phyloP scores from a whole-genome alignment of 2,113 vertebrate species.

The Gracilinanus agilis region DNA sequence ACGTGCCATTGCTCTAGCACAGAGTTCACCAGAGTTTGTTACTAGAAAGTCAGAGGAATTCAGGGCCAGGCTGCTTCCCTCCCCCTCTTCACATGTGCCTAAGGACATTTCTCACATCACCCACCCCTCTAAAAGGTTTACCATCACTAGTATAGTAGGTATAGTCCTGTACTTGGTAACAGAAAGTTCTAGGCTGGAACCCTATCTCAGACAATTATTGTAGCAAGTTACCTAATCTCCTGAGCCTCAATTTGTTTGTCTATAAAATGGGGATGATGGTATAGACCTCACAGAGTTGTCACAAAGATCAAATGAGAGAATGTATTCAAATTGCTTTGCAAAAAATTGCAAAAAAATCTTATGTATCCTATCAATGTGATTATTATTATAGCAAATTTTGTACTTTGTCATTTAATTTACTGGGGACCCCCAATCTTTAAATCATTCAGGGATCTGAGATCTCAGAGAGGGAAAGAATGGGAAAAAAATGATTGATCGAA shows the following conservation, averaged over 20 bases:
- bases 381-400: background rate
- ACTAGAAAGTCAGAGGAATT: too few species aligned
- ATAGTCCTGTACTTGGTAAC: background rate
- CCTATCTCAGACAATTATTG: background rate
- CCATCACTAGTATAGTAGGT: background rate
- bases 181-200: background rate
- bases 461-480: background rate
- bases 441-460: background rate
- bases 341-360: too few species aligned
- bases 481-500: background rate
- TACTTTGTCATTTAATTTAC: background rate
- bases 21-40: too few species aligned
- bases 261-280: background rate
- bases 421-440: background rate
- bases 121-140: too few species aligned
- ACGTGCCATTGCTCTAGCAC: too few species aligned
- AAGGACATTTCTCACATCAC: too few species aligned
- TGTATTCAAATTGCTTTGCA: background rate
- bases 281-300: background rate
- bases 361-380: background rate
- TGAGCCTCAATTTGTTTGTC: background rate
- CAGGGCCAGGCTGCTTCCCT: too few species aligned
- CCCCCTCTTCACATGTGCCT: too few species aligned
- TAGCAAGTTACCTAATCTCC: background rate
- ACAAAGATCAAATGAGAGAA: background rate